phyloP scores from a whole-genome alignment of 2,113 vertebrate genomes.

The Cyphomyrus discorhynchus region DNA sequence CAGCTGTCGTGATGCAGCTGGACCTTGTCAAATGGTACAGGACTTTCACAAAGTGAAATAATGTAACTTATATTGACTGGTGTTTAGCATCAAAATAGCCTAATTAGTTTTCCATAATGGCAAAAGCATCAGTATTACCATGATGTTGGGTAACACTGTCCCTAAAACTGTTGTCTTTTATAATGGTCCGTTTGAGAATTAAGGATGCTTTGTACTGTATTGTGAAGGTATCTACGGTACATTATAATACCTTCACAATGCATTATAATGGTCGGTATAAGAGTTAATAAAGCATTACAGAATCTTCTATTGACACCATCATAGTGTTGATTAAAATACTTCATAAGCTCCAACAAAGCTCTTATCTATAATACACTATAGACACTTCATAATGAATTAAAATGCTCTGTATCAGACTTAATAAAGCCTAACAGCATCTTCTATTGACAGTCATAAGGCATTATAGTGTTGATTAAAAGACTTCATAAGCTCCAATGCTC shows the following conservation, averaged over 20 bases:
- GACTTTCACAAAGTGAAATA: background rate
- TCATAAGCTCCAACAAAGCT: background rate
- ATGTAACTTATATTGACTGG: conserved; percentile 33
- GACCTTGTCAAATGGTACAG: background rate
- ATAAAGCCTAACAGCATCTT: too few species aligned
- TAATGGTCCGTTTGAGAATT: background rate
- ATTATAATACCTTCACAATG: background rate
- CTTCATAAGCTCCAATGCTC: too few species aligned
- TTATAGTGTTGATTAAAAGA: too few species aligned
- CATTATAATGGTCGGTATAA: background rate
- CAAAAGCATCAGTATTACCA: background rate
- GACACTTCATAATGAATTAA: background rate
- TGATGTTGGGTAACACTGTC: background rate
- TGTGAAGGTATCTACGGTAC: background rate
- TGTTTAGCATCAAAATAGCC: background rate
- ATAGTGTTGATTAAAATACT: background rate
- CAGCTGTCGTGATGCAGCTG: background rate
- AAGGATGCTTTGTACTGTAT: background rate
- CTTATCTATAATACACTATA: background rate
- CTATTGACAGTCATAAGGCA: too few species aligned
- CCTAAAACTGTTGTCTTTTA: background rate
- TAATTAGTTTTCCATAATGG: background rate
- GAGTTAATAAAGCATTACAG: background rate
- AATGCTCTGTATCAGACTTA: too few species aligned
- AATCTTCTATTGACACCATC: background rate